Evolutionary conservation across 1,140 invertebrate species (phyloP), one percentile per base, ranked within the genome.

Genomic region (Papilio glaucus): DNA sequence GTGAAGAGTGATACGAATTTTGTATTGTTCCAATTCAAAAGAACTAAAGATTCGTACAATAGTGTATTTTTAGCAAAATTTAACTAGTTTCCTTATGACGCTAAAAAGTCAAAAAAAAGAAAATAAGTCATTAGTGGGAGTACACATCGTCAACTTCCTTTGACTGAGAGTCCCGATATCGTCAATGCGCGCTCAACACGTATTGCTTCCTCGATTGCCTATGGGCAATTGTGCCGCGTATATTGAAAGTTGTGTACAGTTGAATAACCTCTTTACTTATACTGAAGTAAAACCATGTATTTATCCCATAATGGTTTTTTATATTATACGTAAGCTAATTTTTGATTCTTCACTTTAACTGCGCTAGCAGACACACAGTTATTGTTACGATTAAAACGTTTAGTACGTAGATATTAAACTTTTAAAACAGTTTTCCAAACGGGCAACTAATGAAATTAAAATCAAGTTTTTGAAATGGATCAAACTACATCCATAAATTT

Each of bases 161-260:
- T 77, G 78, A 73, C 62, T 79, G 71, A 73, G 72, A 73, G 83
- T 87, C 80, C 79, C 79, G 83, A 86, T 86, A 86, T 42, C 24
- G 70, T 76, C 82, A 26, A 82, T 89, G 84, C 85, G 83, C 85
- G 87, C 80, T 57, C 49, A 57, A 57, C 49, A 26, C 49, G 21
- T 24, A 57, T 57, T 57, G 24, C 49, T 57, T 57, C 49, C 49
- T 57, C 49, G 0, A 57, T 57, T 0, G 49, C 49, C 49, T 57
- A 26, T 57, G 49, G 49, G 49, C 49, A 57, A 24, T 57, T 0
- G 49, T 57, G 12, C 0, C 10, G 45, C 21, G 12, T 13, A 53
- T 24, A 53, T 53, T 53, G 18, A 57, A 57, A 12, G 49, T 24
- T 57, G 12, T 57, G 12, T 45, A 15, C 9, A 57, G 49, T 57